Base-by-base conservation (phyloP, 2,888 invertebrate genomes). In the Craniophora ligustri region DNA sequence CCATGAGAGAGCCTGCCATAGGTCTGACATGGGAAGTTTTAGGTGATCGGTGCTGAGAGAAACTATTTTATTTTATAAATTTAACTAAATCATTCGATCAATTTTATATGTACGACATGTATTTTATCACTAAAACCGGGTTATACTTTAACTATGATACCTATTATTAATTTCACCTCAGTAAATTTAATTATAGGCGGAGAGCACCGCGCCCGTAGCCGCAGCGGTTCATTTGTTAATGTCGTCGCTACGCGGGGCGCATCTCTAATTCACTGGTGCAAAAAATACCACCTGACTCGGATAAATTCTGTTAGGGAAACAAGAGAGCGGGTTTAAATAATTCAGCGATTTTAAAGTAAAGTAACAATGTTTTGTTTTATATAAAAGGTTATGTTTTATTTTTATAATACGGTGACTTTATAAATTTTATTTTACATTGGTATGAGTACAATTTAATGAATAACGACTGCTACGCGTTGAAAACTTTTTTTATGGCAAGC, bases 201-300 rank as follows among this genome's bases (percentile, higher is more conserved):
- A 34, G 51, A 31, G 41, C 60, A 47, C 64, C 53, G 45, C 60
- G 46, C 60, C 26, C 26, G 26, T 26, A 5, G 26, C 26, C 23
- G 40, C 55, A 35, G 50, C 40, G 48, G 57, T 59, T 69, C 69
- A 72, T 70, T 70, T 64, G 59, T 72, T 68, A 68, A 65, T 57
- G 65, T 60, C 58, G 36, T 35, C 48, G 19, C 64, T 51, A 51
- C 57, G 48, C 55, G 60, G 42, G 54, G 68, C 23, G 60, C 56
- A 70, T 64, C 45, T 38, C 44, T 72, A 70, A 72, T 70, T 60
- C 54, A 47, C 45, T 56, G 28, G 32, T 40, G 45, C 49, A 68
- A 68, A 68, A 59, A 72, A 45, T 13, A 48, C 42, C 31, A 41
- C 31, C 35, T 18, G 5, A 44, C 39, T 35, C 31, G 32, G 32